These are phyloP conservation scores for Hemicentrotus pulcherrimus DNA, from an alignment of 35 echinoderm and acorn worm genomes.

Conservation along the genomic window DNA sequence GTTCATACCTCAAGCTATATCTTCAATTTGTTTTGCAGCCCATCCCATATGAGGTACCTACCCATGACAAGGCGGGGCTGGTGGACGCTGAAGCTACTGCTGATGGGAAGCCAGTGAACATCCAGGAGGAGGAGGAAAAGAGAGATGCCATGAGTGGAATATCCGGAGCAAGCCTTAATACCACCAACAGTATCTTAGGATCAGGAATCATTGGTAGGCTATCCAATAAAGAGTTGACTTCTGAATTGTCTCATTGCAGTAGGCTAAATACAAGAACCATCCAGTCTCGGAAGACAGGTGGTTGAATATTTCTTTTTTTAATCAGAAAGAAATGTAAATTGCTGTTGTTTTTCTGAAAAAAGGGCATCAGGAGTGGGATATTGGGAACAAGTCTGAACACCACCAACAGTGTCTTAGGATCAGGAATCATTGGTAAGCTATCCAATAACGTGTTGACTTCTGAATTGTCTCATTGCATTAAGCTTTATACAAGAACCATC, in stretches of 20 bases:
- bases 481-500: no score
- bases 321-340: no score
- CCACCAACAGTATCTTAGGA: conserved; percentile 89
- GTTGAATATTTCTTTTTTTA: no score
- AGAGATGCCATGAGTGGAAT: conserved; percentile 54
- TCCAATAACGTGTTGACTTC: background rate
- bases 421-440: conserved; percentile 88
- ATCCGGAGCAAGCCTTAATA: conserved; percentile 81
- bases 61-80: conserved; percentile 60
- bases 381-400: conserved; percentile 80
- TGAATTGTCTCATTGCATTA: no score
- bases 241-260: no score
- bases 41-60: conserved; percentile 26
- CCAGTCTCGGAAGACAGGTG: no score
- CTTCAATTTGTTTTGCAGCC: background rate
- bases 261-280: no score
- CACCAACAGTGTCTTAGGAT: conserved; percentile 91
- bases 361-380: conserved; percentile 65
- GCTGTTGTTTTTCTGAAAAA: no score
- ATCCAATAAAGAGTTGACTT: background rate
- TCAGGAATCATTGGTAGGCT: conserved; percentile 92
- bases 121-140: conserved; percentile 27
- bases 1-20: no score
- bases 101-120: background rate
- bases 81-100: conserved; percentile 41